Percentiles rank a stretch among this genome's conserved stretches.
These are phyloP conservation scores for Bubo bubo DNA, from an alignment of 2,113 vertebrate species.

Conservation along the genomic window DNA sequence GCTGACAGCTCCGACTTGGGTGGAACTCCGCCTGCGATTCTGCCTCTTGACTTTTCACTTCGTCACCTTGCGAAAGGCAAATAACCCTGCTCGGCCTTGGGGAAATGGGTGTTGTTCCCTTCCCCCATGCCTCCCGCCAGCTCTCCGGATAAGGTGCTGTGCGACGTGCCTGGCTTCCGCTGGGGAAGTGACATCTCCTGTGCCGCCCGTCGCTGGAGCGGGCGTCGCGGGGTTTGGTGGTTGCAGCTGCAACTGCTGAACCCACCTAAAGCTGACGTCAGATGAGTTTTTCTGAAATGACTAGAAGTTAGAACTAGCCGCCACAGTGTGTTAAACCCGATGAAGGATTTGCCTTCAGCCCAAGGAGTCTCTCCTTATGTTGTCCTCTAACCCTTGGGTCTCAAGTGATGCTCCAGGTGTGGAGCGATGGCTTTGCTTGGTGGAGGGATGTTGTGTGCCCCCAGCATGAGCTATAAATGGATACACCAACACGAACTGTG, in stretches of 20 bases:
- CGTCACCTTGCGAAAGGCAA: not conserved
- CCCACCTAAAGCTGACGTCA: not conserved
- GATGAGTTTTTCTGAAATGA: not conserved
- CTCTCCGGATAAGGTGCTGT: not conserved
- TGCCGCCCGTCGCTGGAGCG: not conserved
- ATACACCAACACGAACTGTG: fast-evolving
- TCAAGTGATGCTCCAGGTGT: fast-evolving
- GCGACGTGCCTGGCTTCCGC: not conserved
- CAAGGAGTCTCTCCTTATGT: fast-evolving
- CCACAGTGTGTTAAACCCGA: fast-evolving
- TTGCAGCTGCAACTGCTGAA: not conserved
- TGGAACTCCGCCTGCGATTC: fast-evolving
- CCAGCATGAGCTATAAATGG: fast-evolving
- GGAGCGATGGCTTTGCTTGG: fast-evolving
- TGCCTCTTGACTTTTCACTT: not conserved
- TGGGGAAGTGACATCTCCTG: not conserved
- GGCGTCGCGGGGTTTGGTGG: not conserved
- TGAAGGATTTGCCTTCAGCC: not conserved
- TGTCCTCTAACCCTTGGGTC: not conserved
- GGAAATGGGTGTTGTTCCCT: not conserved
- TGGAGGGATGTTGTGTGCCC: not conserved
- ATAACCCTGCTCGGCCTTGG: not conserved
- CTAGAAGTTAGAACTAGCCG: not conserved
- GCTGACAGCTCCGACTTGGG: fast-evolving
- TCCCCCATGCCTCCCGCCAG: not conserved